phyloP scores from a whole-genome alignment of 2,113 vertebrate species.

The Coryphaenoides rupestris region DNA sequence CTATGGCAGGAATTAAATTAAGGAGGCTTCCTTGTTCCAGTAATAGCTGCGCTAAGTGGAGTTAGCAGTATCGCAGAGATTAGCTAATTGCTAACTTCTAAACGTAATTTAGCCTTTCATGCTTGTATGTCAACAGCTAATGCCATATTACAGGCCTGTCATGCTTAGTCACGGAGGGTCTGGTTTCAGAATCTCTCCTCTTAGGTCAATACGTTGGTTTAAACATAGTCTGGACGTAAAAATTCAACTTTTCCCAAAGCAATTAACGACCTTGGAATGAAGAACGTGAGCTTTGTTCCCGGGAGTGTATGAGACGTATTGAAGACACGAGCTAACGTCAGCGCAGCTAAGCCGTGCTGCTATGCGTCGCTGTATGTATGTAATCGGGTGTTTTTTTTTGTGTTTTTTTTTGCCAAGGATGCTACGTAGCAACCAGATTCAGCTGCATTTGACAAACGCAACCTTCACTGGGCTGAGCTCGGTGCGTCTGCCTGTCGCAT shows the following conservation, averaged over 20 bases:
- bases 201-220: too few species aligned
- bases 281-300: too few species aligned
- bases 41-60: conserved; percentile 65
- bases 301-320: too few species aligned
- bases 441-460: conserved; percentile 91
- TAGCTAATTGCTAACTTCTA: conserved; percentile 63
- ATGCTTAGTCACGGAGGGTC: conserved; percentile 11
- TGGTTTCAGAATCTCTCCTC: conserved; percentile 15
- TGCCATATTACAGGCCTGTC: conserved; percentile 47
- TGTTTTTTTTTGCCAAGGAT: conserved; percentile 72
- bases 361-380: too few species aligned
- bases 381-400: neutral
- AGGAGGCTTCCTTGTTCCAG: conserved; percentile 64
- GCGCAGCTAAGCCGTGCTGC: too few species aligned
- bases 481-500: conserved; percentile 89
- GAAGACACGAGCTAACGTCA: too few species aligned
- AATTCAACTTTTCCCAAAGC: too few species aligned
- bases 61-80: conserved; percentile 63
- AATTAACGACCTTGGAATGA: too few species aligned
- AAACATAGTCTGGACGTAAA: too few species aligned
- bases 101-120: conserved; percentile 60
- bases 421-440: conserved; percentile 93
- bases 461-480: conserved; percentile 94
- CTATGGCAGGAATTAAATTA: conserved; percentile 65
- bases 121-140: conserved; percentile 54